A percentile compares a stretch with the other conserved stretches of the same genome.
These are phyloP conservation scores for Macaca fascicularis DNA, from an alignment of 2,113 vertebrate genomes.

Conservation along the genomic window T2T-MFA8v1.1 NC_088380.1:147725001-147725500, in stretches of 20 bases:
- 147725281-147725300: neutral
- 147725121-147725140: neutral
- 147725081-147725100: neutral
- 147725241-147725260: neutral
- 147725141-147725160: neutral
- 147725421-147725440: too few species aligned
- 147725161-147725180: neutral
- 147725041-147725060: neutral
- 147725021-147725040: conserved; percentile 9
- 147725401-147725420: too few species aligned
- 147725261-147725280: conserved; percentile 36
- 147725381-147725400: neutral
- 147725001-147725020: neutral
- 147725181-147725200: neutral
- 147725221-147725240: neutral
- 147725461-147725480: too few species aligned
- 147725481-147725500: too few species aligned
- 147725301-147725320: neutral
- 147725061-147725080: conserved; percentile 19
- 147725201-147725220: neutral
- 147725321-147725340: neutral
- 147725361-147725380: conserved; percentile 4
- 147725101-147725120: conserved; percentile 18
- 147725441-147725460: too few species aligned
- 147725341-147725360: neutral